Conservation (phyloP, 2,113 vertebrate species). For the Varanus salvator region DNA sequence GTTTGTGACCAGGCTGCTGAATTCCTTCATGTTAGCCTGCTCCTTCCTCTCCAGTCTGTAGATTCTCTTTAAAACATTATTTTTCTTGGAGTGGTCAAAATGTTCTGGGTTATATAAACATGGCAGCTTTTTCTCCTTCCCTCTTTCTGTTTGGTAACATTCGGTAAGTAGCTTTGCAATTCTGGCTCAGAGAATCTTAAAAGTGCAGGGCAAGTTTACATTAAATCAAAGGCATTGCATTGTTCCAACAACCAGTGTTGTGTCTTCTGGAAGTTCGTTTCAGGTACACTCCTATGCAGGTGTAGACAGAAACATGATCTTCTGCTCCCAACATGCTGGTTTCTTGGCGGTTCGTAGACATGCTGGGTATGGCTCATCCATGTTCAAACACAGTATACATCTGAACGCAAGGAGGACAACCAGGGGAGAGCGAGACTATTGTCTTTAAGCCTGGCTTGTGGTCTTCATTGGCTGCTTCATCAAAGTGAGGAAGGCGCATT, state of each 20-base stretch:
- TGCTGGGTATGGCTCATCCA: too few species aligned
- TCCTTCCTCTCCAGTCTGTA: neutral
- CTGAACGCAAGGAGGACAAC: too few species aligned
- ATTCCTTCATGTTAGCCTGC: neutral
- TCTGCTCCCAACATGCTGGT: too few species aligned
- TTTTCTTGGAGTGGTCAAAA: conserved; percentile 30
- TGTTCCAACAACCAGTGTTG: neutral
- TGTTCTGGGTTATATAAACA: neutral
- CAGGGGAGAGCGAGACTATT: too few species aligned
- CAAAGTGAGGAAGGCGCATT: too few species aligned
- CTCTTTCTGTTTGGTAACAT: neutral
- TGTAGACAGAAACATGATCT: too few species aligned
- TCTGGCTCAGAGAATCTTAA: neutral
- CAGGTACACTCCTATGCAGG: too few species aligned
- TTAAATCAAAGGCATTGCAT: neutral
- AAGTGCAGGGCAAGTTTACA: neutral
- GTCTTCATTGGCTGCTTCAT: too few species aligned
- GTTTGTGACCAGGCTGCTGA: conserved; percentile 2
- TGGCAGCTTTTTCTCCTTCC: neutral
- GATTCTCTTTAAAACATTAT: conserved; percentile 4
- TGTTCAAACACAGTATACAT: too few species aligned
- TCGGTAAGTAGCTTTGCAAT: neutral
- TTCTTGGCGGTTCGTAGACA: too few species aligned
- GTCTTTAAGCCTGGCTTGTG: too few species aligned
- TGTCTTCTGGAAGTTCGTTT: neutral